These are phyloP conservation scores for Vidua macroura DNA, from an alignment of 2,113 vertebrate species.

Conservation along the genomic window DNA sequence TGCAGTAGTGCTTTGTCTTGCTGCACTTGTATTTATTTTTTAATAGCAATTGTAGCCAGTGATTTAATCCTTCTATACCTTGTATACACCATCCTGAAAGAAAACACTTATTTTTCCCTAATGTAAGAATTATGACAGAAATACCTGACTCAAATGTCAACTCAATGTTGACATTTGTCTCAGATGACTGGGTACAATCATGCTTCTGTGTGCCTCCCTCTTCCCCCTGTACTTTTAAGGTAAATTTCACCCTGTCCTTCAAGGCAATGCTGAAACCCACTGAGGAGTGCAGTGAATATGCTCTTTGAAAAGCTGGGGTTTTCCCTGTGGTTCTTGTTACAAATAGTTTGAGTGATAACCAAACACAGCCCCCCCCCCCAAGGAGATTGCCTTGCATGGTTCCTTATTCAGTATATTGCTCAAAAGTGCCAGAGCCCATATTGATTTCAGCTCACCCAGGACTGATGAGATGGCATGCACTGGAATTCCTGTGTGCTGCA, in stretches of 20 bases:
- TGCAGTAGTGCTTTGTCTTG: neutral
- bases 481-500: neutral
- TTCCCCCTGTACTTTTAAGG: neutral
- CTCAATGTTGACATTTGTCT: conserved; percentile 7
- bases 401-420: neutral
- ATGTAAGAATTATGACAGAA: neutral
- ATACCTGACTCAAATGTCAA: neutral
- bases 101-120: neutral
- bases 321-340: conserved; percentile 9
- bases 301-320: neutral
- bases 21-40: neutral
- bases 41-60: neutral
- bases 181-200: conserved; percentile 16
- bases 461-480: neutral
- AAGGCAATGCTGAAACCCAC: neutral
- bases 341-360: neutral
- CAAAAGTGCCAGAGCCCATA: neutral
- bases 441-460: neutral
- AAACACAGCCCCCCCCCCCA: neutral
- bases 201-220: neutral
- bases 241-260: neutral
- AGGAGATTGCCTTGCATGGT: neutral
- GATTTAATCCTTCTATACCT: neutral
- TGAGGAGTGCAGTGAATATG: neutral
- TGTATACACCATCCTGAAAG: neutral